Evolutionary conservation across 2,888 invertebrate genomes (phyloP).

Genomic region (Hololepta plana): DNA sequence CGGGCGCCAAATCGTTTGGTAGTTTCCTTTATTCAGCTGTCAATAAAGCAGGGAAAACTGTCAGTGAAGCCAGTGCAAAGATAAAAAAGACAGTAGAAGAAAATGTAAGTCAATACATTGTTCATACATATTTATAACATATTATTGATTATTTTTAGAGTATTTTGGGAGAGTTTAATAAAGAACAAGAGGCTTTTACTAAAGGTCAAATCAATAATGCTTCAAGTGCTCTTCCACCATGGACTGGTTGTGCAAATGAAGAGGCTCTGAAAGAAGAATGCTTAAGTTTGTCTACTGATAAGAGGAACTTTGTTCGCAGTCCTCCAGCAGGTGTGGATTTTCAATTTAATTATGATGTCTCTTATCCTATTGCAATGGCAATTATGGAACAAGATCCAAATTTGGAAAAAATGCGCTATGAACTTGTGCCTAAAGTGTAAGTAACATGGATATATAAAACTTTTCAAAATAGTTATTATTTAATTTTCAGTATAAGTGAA

Average conservation of each 20-base stretch:
- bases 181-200: conserved; percentile 92
- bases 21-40: conserved; percentile 89
- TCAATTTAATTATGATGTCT: conserved; percentile 83
- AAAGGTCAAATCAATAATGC: conserved; percentile 63
- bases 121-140: neutral
- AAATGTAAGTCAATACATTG: conserved; percentile 51
- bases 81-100: conserved; percentile 94
- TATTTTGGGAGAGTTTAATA: conserved; percentile 90
- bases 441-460: no score
- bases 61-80: conserved; percentile 77
- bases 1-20: conserved; percentile 79
- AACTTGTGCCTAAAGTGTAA: conserved; percentile 98
- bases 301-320: conserved; percentile 91
- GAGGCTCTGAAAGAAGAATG: conserved; percentile 89
- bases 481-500: conserved; percentile 64
- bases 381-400: conserved; percentile 91
- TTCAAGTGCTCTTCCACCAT: conserved; percentile 65
- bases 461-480: no score
- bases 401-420: conserved; percentile 96
- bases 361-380: conserved; percentile 85
- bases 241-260: conserved; percentile 92
- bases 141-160: conserved; percentile 38
- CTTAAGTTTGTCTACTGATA: conserved; percentile 83
- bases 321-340: conserved; percentile 93
- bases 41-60: conserved; percentile 87